Evolutionary conservation across 2,888 invertebrate genomes (phyloP).

Genomic region (Bombyx huttoni): DNA sequence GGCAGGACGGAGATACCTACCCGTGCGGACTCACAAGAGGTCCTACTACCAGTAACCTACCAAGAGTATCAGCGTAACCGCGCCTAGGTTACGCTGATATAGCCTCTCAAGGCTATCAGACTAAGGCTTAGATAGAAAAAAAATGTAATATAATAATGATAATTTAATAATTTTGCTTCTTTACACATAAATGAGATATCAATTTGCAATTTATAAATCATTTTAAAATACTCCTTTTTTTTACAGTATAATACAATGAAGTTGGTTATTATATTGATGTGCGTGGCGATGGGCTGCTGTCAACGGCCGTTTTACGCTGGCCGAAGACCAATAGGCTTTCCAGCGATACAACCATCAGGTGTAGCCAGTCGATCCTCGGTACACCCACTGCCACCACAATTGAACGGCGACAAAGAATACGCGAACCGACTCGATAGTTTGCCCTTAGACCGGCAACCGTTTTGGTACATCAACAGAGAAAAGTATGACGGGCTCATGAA

Average conservation of each 20-base stretch:
- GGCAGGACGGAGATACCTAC: too few relatives aligned
- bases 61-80: too few relatives aligned
- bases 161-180: too few relatives aligned
- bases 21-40: too few relatives aligned
- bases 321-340: constrained; percentile 14
- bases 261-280: constrained; percentile 5
- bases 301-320: constrained; percentile 23
- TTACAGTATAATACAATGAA: constrained; percentile 9
- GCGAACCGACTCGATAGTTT: constrained; percentile 26
- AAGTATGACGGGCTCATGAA: constrained; percentile 8
- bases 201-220: too few relatives aligned
- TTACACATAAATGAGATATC: too few relatives aligned
- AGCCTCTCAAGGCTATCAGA: too few relatives aligned
- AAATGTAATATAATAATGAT: too few relatives aligned
- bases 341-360: background rate
- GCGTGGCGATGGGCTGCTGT: constrained; percentile 10
- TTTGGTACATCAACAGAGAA: constrained; percentile 17
- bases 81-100: too few relatives aligned
- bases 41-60: too few relatives aligned
- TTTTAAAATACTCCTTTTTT: background rate
- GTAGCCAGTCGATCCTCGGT: background rate
- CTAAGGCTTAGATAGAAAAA: too few relatives aligned
- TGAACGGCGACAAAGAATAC: constrained; percentile 11
- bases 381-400: constrained; percentile 9
- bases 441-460: constrained; percentile 62